Evolutionary conservation across 2,113 vertebrate species (phyloP), one percentile per base, ranked within the genome.

Genomic region (Petroica traversi): DNA sequence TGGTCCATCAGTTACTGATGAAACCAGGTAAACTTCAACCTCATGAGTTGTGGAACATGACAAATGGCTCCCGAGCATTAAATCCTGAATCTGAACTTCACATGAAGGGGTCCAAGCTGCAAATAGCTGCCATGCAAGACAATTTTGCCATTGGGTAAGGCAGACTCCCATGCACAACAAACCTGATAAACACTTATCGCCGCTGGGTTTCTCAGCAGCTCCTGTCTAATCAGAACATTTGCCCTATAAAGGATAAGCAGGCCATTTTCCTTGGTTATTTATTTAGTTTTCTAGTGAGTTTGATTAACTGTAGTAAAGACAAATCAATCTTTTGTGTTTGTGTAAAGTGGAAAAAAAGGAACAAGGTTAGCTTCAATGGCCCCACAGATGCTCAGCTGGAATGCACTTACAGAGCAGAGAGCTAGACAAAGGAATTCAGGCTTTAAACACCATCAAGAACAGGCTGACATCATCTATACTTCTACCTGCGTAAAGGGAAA

Each of bases 391-490:
- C 97, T 93, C 96, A 97, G 97, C 86, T 97, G 97, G 97, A 98
- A 96, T 77, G 85, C 87, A 96, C 94, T 97, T 93, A 93, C 20
- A 0, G 25, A 98, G 73, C 31, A 94, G 74, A 85, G 81, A 95
- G 86, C 94, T 95, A 97, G 91, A 97, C 97, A 97, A 98, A 97
- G 95, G 92, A 97, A 97, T 95, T 96, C 73, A 75, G 78, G 82
- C 91, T 96, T 98, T 96, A 96, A 97, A 92, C 91, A 95, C 84
- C 94, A 96, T 89, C 34, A 76, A 95, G 87, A 95, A 83, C 92
- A 68, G 8, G 85, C 93, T 97, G 97, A 95, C 96, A 93, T 95
- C 58, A 93, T 93, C 93, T 96, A 61, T 79, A 62, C 48, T 95
- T 69, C 93, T 93, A 97, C 95, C 95, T 98, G 89, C 95, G 95